These are phyloP conservation scores for Pachyuromys duprasi DNA, from an alignment of 2,797 vertebrate genomes.

Conservation along the genomic window DNA sequence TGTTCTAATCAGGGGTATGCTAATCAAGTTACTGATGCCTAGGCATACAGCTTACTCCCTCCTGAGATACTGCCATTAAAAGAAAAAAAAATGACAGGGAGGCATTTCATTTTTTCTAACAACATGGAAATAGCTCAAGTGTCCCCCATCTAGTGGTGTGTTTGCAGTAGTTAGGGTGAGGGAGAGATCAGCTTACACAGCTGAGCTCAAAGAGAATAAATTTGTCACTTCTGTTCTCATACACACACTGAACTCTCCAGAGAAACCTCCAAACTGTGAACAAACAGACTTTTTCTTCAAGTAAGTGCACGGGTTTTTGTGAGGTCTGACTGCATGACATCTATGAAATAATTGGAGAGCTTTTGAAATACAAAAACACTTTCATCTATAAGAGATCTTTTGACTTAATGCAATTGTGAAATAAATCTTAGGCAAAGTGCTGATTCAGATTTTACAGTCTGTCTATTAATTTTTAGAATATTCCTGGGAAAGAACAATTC, in stretches of 20 bases:
- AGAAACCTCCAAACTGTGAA: not conserved
- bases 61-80: not conserved
- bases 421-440: not conserved
- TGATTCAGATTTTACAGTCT: not conserved
- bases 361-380: not conserved
- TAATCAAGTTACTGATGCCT: conserved; percentile 51
- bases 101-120: conserved; percentile 34
- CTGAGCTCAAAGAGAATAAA: not conserved
- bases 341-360: not conserved
- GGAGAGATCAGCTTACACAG: not conserved
- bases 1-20: not conserved
- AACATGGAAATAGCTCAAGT: not conserved
- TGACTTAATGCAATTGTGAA: not conserved
- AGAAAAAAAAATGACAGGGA: not conserved
- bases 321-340: not conserved
- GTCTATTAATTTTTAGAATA: conserved; percentile 6
- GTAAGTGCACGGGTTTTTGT: not conserved
- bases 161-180: not conserved
- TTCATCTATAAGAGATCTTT: conserved; percentile 4
- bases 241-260: not conserved
- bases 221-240: not conserved
- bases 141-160: not conserved
- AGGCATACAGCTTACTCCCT: not conserved
- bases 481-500: conserved; percentile 1
- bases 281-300: not conserved